These are phyloP conservation scores for Rhysida immarginata DNA, from an alignment of 1,140 invertebrate genomes.

Conservation along the genomic window DNA sequence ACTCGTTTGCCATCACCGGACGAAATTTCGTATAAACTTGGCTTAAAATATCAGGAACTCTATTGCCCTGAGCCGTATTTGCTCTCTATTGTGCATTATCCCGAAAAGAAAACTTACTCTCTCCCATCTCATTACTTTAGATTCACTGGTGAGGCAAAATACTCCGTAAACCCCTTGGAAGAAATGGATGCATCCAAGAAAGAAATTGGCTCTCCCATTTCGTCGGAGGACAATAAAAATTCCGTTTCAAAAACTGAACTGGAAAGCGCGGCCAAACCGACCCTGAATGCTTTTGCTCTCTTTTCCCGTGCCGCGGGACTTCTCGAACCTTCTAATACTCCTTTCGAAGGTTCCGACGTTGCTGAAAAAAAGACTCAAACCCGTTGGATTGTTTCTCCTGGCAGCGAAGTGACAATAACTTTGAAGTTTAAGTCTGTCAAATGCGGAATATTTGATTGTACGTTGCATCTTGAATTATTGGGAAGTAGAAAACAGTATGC, in stretches of 20 bases:
- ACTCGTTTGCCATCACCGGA: too few species aligned
- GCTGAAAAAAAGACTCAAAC: not conserved
- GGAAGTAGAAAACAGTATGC: not conserved
- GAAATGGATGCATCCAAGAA: not conserved
- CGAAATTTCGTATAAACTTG: too few species aligned
- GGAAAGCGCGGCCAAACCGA: not conserved
- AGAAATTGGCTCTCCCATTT: not conserved
- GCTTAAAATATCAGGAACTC: not conserved
- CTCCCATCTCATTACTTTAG: not conserved
- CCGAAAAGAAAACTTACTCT: not conserved
- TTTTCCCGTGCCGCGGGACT: not conserved
- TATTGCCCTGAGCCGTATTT: not conserved
- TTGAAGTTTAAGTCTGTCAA: not conserved
- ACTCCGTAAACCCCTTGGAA: not conserved
- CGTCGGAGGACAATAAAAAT: not conserved
- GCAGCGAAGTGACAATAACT: not conserved
- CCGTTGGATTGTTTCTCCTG: not conserved
- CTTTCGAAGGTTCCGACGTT: not conserved
- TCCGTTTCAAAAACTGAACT: not conserved
- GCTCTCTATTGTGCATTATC: not conserved
- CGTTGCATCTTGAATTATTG: not conserved
- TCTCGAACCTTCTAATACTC: too few species aligned
- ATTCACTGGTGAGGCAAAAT: not conserved
- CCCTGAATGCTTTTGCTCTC: not conserved
- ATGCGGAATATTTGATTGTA: not conserved